Evolutionary conservation across 2,888 invertebrate species (phyloP).

Genomic region (Suillia variegata): DNA sequence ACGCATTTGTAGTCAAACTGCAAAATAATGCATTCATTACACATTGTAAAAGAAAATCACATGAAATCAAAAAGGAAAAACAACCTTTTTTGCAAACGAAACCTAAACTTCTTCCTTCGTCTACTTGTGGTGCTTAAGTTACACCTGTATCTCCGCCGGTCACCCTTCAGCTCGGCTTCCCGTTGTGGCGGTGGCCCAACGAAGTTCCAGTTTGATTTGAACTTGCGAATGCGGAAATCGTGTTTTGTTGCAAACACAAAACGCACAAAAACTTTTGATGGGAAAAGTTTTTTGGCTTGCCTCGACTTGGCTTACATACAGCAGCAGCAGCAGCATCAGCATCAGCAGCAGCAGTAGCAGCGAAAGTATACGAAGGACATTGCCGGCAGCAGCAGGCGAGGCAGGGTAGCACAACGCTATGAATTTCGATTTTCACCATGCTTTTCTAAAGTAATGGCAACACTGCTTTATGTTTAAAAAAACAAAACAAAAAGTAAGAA

Average conservation of each 20-base stretch:
- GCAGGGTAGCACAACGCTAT: slow-evolving; percentile 43
- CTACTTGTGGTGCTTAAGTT: neutral
- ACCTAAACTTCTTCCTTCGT: too few relatives aligned
- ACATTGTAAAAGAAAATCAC: too few relatives aligned
- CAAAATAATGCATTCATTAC: too few relatives aligned
- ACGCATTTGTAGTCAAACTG: too few relatives aligned
- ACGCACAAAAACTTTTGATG: slow-evolving; percentile 49
- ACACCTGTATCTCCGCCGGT: slow-evolving; percentile 2
- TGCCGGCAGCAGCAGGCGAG: slow-evolving; percentile 22
- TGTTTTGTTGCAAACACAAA: slow-evolving; percentile 39
- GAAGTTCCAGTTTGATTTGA: too few relatives aligned
- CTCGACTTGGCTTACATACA: neutral
- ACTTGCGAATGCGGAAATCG: neutral
- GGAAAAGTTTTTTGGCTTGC: slow-evolving; percentile 52
- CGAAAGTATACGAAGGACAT: too few relatives aligned
- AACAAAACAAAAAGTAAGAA: neutral
- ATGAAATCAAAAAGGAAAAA: too few relatives aligned
- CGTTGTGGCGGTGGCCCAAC: too few relatives aligned
- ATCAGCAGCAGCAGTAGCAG: too few relatives aligned
- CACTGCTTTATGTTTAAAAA: neutral
- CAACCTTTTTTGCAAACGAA: too few relatives aligned
- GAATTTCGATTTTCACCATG: slow-evolving; percentile 43
- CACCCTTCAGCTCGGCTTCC: neutral
- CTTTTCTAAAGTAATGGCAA: slow-evolving; percentile 13
- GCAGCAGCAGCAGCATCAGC: slow-evolving; percentile 4